A percentile compares a stretch with the other conserved stretches of the same genome.
phyloP scores from a whole-genome alignment of 2,888 invertebrate genomes.

The Halictus ligatus region DNA sequence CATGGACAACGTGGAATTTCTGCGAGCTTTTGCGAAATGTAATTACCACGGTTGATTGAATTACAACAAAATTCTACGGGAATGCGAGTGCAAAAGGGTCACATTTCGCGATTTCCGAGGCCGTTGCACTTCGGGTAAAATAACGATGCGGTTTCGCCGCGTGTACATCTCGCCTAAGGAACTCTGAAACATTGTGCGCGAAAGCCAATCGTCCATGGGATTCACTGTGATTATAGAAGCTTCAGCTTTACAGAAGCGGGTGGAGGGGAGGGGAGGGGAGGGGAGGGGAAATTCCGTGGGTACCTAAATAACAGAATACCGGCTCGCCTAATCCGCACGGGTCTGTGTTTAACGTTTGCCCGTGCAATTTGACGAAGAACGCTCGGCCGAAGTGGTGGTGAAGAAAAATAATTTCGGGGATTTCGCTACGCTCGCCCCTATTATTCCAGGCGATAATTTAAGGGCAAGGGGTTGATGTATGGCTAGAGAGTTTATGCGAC shows the following conservation, averaged over 20 bases:
- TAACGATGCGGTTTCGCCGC: not conserved
- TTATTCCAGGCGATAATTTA: constrained; percentile 69
- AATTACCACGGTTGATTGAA: not conserved
- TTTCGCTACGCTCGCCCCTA: constrained; percentile 48
- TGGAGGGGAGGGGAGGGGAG: not conserved
- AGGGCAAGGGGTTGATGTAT: constrained; percentile 62
- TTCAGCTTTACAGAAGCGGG: not conserved
- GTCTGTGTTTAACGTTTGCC: constrained; percentile 42
- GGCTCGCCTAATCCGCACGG: constrained; percentile 28
- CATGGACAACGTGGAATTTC: not conserved
- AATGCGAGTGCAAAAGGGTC: not conserved
- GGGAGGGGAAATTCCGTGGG: too few species aligned
- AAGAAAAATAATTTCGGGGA: constrained; percentile 54
- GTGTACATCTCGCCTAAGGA: not conserved
- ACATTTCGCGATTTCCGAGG: not conserved
- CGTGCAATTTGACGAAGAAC: constrained; percentile 51
- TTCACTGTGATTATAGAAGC: constrained; percentile 26
- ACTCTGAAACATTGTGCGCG: constrained; percentile 3
- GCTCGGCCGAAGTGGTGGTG: constrained; percentile 23
- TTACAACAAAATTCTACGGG: not conserved
- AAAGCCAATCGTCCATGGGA: not conserved
- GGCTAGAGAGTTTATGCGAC: constrained; percentile 63
- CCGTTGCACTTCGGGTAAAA: not conserved
- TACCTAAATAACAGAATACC: constrained; percentile 34
- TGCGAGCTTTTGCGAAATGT: not conserved